Conservation (phyloP, 2,888 invertebrate genomes). For the Bugulina stolonifera region DNA sequence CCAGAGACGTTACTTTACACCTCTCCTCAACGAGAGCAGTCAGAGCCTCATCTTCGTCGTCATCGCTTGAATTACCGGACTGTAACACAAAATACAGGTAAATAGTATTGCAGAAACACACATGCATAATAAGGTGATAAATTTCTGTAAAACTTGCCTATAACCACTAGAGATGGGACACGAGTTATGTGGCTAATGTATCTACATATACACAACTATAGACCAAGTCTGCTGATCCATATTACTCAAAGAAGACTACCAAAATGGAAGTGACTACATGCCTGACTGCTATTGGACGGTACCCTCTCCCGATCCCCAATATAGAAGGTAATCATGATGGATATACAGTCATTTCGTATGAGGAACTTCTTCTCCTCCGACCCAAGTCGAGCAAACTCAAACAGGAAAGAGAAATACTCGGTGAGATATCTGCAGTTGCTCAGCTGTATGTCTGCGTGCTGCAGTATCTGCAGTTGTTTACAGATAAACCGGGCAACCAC, state of each 20-base stretch:
- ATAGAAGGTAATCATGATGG: slow-evolving; percentile 85
- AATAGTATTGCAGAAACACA: not conserved
- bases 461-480: slow-evolving; percentile 17
- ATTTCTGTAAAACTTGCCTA: no score
- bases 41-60: slow-evolving; percentile 64
- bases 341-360: slow-evolving; percentile 77
- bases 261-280: no score
- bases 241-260: no score
- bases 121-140: no score
- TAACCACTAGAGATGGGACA: no score
- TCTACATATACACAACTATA: no score
- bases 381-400: slow-evolving; percentile 91
- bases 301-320: slow-evolving; percentile 56
- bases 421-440: slow-evolving; percentile 64
- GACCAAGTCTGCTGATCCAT: no score
- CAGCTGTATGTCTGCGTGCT: slow-evolving; percentile 5
- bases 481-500: slow-evolving; percentile 8
- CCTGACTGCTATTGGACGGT: slow-evolving; percentile 14
- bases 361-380: slow-evolving; percentile 86
- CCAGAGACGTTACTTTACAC: slow-evolving; percentile 80
- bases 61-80: slow-evolving; percentile 61
- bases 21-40: slow-evolving; percentile 63
- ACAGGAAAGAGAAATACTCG: slow-evolving; percentile 84
- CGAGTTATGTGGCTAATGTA: no score
- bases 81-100: not conserved